These are phyloP conservation scores for Drosophila anomelani DNA, from an alignment of 2,888 invertebrate genomes.

Conservation along the genomic window DNA sequence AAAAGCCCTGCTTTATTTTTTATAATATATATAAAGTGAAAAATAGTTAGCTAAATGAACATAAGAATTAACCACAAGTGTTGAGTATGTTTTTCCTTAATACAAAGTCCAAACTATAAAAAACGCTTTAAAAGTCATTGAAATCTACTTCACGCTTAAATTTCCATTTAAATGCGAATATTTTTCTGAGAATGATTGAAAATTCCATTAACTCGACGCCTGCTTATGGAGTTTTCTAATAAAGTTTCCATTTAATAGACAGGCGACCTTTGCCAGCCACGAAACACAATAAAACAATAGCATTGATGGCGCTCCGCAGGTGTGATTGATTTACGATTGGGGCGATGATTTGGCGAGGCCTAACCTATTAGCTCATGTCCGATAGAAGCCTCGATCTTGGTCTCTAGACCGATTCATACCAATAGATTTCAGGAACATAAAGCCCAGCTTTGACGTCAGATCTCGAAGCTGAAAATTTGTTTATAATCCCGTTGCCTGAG, in stretches of 20 bases:
- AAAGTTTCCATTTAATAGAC: constrained; percentile 59
- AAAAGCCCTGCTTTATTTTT: neutral
- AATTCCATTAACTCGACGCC: constrained; percentile 34
- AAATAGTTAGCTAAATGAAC: neutral
- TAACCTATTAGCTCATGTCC: constrained; percentile 4
- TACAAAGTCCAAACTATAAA: neutral
- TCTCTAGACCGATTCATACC: neutral
- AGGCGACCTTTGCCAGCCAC: constrained; percentile 54
- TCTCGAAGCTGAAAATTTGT: constrained; percentile 8
- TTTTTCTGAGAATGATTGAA: constrained; percentile 14
- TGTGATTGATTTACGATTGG: constrained; percentile 66
- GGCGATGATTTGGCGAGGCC: constrained; percentile 25
- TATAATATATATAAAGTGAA: neutral
- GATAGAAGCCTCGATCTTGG: neutral
- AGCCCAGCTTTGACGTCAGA: constrained; percentile 32
- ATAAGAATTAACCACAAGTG: neutral
- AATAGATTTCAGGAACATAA: neutral
- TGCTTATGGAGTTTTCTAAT: constrained; percentile 50
- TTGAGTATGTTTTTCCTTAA: neutral
- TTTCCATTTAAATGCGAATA: constrained; percentile 13
- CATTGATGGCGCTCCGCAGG: constrained; percentile 40
- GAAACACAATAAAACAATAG: constrained; percentile 40
- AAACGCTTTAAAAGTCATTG: neutral
- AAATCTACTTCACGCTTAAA: constrained; percentile 8
- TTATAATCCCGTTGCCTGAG: constrained; percentile 27